phyloP scores from a whole-genome alignment of 2,797 vertebrate species.

The Pseudocheirus occidentalis region DNA sequence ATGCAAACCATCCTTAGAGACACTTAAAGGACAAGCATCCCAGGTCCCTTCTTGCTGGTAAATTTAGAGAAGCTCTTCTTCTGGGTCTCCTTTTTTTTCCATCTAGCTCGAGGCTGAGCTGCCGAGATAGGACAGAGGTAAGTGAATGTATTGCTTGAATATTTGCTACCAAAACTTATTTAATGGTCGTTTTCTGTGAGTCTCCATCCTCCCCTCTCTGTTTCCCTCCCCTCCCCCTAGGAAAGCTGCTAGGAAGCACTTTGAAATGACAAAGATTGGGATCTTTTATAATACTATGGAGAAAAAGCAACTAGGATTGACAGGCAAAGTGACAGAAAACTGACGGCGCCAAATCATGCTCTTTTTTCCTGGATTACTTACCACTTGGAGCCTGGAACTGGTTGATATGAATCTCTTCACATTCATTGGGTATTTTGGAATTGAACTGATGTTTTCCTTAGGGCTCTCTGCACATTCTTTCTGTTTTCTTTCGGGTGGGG shows the following conservation, averaged over 20 bases:
- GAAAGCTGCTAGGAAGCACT: constrained; percentile 48
- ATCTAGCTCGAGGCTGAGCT: constrained; percentile 77
- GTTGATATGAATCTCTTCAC: constrained; percentile 12
- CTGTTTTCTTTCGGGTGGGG: constrained; percentile 18
- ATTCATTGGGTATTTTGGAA: constrained; percentile 30
- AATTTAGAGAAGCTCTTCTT: constrained; percentile 89
- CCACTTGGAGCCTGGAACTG: constrained; percentile 29
- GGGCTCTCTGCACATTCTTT: not conserved
- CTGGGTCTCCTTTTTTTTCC: constrained; percentile 75
- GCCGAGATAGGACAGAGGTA: constrained; percentile 83
- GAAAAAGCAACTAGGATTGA: constrained; percentile 59
- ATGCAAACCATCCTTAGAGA: constrained; percentile 94
- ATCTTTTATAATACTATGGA: constrained; percentile 38
- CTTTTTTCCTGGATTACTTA: constrained; percentile 56
- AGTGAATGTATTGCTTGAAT: constrained; percentile 77
- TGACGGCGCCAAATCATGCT: constrained; percentile 61
- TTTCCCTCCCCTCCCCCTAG: not conserved
- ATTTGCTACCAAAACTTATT: constrained; percentile 19
- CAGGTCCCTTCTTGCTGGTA: constrained; percentile 90
- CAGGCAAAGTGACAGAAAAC: constrained; percentile 47
- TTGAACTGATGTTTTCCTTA: not conserved
- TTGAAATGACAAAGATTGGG: constrained; percentile 20
- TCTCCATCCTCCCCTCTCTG: not conserved
- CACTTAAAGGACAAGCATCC: constrained; percentile 88
- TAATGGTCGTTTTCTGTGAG: constrained; percentile 62